These are phyloP conservation scores for Chrysogorgia sp. DNA, from an alignment of 92 coral and sea anemone species.

Conservation along the genomic window DNA sequence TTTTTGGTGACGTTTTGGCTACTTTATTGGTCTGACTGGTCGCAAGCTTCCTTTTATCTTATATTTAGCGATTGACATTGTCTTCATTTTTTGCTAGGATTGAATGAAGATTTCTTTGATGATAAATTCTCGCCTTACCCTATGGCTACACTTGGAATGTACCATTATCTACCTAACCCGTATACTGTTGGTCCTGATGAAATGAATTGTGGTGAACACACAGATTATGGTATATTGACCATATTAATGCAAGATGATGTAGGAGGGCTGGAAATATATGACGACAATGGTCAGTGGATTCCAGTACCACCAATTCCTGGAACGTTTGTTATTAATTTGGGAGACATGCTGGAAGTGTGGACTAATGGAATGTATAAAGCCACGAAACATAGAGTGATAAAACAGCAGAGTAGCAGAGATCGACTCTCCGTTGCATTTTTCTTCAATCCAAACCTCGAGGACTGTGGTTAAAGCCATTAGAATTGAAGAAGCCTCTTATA, in stretches of 20 bases:
- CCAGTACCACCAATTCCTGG: slow-evolving; percentile 74
- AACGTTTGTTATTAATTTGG: slow-evolving; percentile 72
- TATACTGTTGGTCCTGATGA: slow-evolving; percentile 29
- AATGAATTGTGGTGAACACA: slow-evolving; percentile 74
- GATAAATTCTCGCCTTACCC: slow-evolving; percentile 57
- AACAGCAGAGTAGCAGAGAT: slow-evolving; percentile 48
- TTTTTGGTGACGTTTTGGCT: too few species aligned
- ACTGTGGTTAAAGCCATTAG: slow-evolving; percentile 61
- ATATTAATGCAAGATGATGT: slow-evolving; percentile 78
- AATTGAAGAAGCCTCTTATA: slow-evolving; percentile 64
- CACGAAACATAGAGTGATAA: slow-evolving; percentile 65
- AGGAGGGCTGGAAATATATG: slow-evolving; percentile 71
- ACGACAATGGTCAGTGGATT: slow-evolving; percentile 68
- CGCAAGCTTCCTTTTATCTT: not conserved
- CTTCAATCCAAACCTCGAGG: slow-evolving; percentile 73
- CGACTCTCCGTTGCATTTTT: slow-evolving; percentile 77
- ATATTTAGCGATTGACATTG: not conserved
- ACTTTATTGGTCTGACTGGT: too few species aligned
- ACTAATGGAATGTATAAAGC: slow-evolving; percentile 77
- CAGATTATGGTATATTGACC: slow-evolving; percentile 77
- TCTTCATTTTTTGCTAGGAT: slow-evolving; percentile 48
- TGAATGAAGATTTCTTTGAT: slow-evolving; percentile 59
- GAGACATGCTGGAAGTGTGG: slow-evolving; percentile 81
- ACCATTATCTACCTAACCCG: slow-evolving; percentile 70
- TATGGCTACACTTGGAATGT: slow-evolving; percentile 66